Evolutionary conservation across 2,113 vertebrate genomes (phyloP).

Genomic region (Campylorhamphus procurvoides): DNA sequence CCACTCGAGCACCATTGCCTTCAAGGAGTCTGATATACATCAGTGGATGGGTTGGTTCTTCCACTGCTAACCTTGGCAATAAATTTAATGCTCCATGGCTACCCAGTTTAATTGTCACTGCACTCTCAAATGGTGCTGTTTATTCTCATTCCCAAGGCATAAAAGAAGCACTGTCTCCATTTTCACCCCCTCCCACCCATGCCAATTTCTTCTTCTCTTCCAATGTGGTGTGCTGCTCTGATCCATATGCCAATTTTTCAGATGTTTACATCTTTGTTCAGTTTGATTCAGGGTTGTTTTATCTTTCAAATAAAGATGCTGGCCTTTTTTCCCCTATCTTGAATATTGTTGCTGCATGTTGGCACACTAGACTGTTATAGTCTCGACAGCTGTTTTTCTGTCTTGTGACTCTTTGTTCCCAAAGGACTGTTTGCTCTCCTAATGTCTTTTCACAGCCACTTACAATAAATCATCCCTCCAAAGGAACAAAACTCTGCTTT

Average conservation of each 20-base stretch:
- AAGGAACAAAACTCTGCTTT: neutral
- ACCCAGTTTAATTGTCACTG: neutral
- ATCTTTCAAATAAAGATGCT: neutral
- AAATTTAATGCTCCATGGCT: neutral
- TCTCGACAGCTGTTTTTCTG: slow-evolving; percentile 15
- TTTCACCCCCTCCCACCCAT: neutral
- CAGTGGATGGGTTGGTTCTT: neutral
- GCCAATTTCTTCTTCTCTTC: neutral
- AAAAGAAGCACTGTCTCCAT: slow-evolving; percentile 4
- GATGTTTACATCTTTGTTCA: neutral
- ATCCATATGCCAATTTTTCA: neutral
- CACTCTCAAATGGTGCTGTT: neutral
- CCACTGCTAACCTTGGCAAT: neutral
- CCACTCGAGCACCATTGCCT: neutral
- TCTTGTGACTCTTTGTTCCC: slow-evolving; percentile 1
- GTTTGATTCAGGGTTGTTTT: neutral
- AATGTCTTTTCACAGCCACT: neutral
- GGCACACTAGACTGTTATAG: neutral
- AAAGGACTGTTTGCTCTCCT: slow-evolving; percentile 20
- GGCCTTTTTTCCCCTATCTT: neutral
- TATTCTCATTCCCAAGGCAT: neutral
- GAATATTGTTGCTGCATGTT: neutral
- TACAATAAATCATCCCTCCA: slow-evolving; percentile 6
- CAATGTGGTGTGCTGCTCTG: neutral
- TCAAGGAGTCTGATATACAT: neutral